Base-by-base conservation (phyloP, 2,888 invertebrate genomes). In the Drosophila diplacantha region DNA sequence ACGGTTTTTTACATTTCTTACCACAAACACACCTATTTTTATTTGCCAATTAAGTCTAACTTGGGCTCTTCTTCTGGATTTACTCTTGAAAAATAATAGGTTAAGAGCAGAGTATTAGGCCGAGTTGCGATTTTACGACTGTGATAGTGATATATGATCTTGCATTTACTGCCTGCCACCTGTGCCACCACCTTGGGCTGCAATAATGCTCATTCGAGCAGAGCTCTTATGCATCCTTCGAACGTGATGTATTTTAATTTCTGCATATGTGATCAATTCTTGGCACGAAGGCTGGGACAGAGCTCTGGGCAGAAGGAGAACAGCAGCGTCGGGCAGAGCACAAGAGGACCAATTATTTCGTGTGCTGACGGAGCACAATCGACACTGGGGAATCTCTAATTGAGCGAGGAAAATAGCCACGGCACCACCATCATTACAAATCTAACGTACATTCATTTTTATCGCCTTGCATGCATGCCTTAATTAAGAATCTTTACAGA, bases 401-500 rank as follows among this genome's bases (percentile, higher is more conserved):
- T 70, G 66, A 69, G 64, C 69, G 69, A 43, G 63, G 70, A 63
- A 61, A 61, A 37, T 43, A 49, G 32, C 71, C 46, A 52, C 47
- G 41, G 51, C 66, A 69, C 51, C 66, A 69, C 51, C 66, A 70
- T 66, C 65, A 66, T 51, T 61, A 39, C 46, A 51, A 65, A 70
- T 70, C 67, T 59, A 60, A 72, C 60, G 57, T 60, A 71, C 68
- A 72, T 68, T 68, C 62, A 62, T 62, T 71, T 68, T 66, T 71
- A 73, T 73, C 66, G 69, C 77, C 69, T 74, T 80, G 78, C 83
- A 84, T 78, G 84, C 61, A 69, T 64, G 38, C 31, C 66, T 80
- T 82, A 84, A 84, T 79, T 80, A 79, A 81, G 66, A 62, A 69
- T 75, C 69, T 79, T 58, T 76, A 67, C 69, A 82, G 80, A 75